Evolutionary conservation across 2,888 invertebrate genomes (phyloP).

Genomic region (Eilema sororculum): DNA sequence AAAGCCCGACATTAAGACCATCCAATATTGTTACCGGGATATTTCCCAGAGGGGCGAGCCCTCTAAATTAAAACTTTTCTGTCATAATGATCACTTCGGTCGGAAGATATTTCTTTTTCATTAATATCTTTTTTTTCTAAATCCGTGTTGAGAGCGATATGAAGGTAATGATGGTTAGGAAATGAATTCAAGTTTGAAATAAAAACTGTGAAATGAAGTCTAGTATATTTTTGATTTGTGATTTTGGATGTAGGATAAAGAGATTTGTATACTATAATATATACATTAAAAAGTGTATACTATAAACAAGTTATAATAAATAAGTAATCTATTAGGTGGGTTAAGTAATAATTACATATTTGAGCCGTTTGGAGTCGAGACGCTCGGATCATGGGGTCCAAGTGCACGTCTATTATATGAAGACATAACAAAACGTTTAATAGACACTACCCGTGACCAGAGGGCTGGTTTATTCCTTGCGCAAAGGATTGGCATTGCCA

Average conservation of each 20-base stretch:
- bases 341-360: no score
- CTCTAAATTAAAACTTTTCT: conserved; percentile 50
- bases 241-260: neutral
- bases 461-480: no score
- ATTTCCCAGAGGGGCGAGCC: conserved; percentile 42
- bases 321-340: no score
- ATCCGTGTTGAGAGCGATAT: conserved; percentile 22
- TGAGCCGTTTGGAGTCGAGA: no score
- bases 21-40: conserved; percentile 37
- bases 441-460: no score
- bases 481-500: no score
- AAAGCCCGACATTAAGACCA: conserved; percentile 34
- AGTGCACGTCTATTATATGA: no score
- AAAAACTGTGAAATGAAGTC: conserved; percentile 1
- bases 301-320: no score
- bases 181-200: conserved; percentile 4
- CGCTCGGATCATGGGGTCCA: no score
- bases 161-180: conserved; percentile 16
- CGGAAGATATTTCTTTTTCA: conserved; percentile 27
- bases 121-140: conserved; percentile 42
- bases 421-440: no score
- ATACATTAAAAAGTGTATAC: no score
- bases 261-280: neutral
- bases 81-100: conserved; percentile 43
- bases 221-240: neutral